phyloP scores from a whole-genome alignment of 2,797 vertebrate genomes.

The Crax fasciolata region DNA sequence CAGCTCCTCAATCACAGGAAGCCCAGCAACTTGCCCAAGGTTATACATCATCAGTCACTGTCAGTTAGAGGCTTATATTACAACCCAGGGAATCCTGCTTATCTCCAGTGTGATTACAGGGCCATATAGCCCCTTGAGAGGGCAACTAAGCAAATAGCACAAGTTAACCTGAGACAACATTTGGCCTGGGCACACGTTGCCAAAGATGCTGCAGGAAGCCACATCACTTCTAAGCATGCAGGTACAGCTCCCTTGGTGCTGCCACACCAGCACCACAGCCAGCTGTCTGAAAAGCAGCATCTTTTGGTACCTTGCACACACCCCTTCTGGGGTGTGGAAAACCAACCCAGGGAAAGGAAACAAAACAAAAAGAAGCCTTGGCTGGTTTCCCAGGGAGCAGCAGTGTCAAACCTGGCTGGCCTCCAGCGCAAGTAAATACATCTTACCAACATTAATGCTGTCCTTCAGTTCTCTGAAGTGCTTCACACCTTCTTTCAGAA shows the following conservation, averaged over 20 bases:
- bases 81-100: not conserved
- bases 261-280: not conserved
- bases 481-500: constrained; percentile 28
- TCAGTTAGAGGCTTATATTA: not conserved
- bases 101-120: not conserved
- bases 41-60: not conserved
- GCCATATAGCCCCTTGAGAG: not conserved
- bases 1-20: not conserved
- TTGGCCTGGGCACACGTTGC: not conserved
- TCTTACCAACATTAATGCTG: not conserved
- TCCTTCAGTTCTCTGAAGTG: not conserved
- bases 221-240: not conserved
- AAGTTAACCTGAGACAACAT: not conserved
- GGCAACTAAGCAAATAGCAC: not conserved
- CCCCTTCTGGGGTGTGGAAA: not conserved
- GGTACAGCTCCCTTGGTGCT: not conserved
- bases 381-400: constrained; percentile 22
- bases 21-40: not conserved
- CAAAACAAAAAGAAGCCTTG: not conserved
- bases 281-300: not conserved
- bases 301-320: not conserved
- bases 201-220: not conserved
- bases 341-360: not conserved
- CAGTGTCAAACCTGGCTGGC: constrained; percentile 7
- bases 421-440: constrained; percentile 19